These are phyloP conservation scores for Rhopalosiphum nymphaeae DNA, from an alignment of 2,888 invertebrate genomes.

Conservation along the genomic window DNA sequence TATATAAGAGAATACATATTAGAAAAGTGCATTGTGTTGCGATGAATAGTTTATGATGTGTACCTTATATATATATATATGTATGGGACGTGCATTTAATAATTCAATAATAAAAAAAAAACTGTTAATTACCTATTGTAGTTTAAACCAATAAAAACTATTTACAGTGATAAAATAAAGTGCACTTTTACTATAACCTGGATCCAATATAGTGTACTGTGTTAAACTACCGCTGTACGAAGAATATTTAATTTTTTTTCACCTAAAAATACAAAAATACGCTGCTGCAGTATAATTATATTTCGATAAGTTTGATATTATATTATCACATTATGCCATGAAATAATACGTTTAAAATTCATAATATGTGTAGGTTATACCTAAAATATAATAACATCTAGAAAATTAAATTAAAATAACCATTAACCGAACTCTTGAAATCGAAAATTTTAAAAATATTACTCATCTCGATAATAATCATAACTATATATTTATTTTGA, in stretches of 20 bases:
- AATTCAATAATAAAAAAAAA: background rate
- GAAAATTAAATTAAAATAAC: background rate
- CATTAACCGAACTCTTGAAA: too few species aligned
- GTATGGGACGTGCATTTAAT: slow-evolving; percentile 19
- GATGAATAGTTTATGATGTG: slow-evolving; percentile 18
- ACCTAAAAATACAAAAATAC: background rate
- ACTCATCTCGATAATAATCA: background rate
- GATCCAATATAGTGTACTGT: background rate
- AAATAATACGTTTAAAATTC: background rate
- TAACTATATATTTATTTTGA: background rate
- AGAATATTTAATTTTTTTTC: background rate
- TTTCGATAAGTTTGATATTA: background rate
- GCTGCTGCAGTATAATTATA: background rate
- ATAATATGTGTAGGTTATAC: background rate
- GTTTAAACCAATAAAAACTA: background rate
- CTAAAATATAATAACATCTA: background rate
- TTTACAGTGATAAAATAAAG: background rate
- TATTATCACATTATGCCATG: background rate
- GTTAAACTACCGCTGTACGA: background rate
- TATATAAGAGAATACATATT: slow-evolving; percentile 16
- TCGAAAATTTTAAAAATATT: background rate
- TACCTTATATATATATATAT: background rate
- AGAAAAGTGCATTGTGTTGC: slow-evolving; percentile 7
- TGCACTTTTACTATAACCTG: slow-evolving; percentile 5
- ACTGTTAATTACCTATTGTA: slow-evolving; percentile 8